Evolutionary conservation across 2,797 vertebrate genomes (phyloP), one percentile per base, ranked within the genome.

Genomic region (Bradypodion pumilum): DNA sequence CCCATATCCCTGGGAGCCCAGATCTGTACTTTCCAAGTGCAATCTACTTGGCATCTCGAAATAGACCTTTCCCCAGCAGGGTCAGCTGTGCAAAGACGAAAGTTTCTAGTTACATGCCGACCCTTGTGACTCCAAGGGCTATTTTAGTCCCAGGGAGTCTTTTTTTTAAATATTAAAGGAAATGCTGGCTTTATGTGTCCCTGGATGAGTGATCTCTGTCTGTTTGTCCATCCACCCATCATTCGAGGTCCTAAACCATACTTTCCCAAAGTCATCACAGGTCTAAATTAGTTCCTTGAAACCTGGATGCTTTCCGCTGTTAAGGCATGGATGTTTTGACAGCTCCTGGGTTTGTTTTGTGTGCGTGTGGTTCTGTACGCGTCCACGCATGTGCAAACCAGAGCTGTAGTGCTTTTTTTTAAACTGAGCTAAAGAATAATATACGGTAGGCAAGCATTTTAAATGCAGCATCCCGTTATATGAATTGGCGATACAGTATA

Each of bases 31-130:
- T 80, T 7, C 4, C 85, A 74, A 84, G 25, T 69, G 68, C 76
- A 35, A 72, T 85, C 37, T 8, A 0, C 49, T n/a, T n/a, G 78
- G 81, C 63, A 2, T 27, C 83, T 88, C 88, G n/a, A 23, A 52
- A 79, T 89, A 87, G 35, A 86, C 78, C 82, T 87, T n/a, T 80
- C 46, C 74, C 44, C 60, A 42, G 77, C 91, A 72, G 81, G 46
- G 84, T 23, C 66, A 59, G 83, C 86, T 52, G 85, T 4, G 70
- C 65, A 2, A 21, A 75, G 82, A 88, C 78, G 82, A 95, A 96
- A 95, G 94, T 96, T 96, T 95, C 83, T 68, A 87, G 89, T 91
- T 90, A 73, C 86, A 4, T 35, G 29, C 89, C 82, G 86, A 23
- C 87, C 83, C 78, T 89, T 90, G 90, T 90, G 88, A 90, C 87